Conservation (phyloP, 1,140 invertebrate genomes). For the Adelges cooleyi region DNA sequence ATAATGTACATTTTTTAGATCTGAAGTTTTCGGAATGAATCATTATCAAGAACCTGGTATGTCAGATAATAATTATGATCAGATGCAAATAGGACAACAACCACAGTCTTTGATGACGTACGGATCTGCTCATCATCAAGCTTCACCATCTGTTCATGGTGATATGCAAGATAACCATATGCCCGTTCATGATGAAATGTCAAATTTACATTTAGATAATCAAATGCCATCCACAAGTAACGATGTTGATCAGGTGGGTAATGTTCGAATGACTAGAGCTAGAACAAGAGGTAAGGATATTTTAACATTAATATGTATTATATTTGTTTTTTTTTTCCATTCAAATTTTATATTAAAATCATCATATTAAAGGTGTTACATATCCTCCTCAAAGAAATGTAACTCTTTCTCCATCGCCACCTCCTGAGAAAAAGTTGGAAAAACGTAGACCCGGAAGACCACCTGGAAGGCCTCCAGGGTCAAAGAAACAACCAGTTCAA, state of each 20-base stretch:
- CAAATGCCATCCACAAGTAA: slow-evolving; percentile 22
- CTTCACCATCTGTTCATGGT: slow-evolving; percentile 15
- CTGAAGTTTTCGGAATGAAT: slow-evolving; percentile 1
- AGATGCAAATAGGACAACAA: background rate
- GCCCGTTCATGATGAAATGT: slow-evolving; percentile 19
- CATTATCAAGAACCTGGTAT: slow-evolving; percentile 14
- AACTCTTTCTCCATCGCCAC: slow-evolving; percentile 36
- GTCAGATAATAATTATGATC: slow-evolving; percentile 19
- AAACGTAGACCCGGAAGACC: slow-evolving; percentile 36
- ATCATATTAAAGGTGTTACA: slow-evolving; percentile 25
- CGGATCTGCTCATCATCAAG: background rate
- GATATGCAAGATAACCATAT: background rate
- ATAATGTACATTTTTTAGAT: background rate
- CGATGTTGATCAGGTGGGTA: background rate
- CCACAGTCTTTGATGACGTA: slow-evolving; percentile 1
- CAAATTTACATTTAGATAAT: slow-evolving; percentile 21
- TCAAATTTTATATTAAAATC: background rate
- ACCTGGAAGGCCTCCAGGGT: slow-evolving; percentile 40
- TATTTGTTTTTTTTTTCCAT: background rate
- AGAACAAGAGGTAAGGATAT: slow-evolving; percentile 20
- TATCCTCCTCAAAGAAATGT: slow-evolving; percentile 36
- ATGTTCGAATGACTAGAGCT: slow-evolving; percentile 21
- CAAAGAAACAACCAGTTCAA: slow-evolving; percentile 33
- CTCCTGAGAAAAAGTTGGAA: slow-evolving; percentile 34
- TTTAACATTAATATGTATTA: background rate